Base-by-base conservation (phyloP, 2,797 vertebrate species). In the Enteromius thamalakanensis region DNA sequence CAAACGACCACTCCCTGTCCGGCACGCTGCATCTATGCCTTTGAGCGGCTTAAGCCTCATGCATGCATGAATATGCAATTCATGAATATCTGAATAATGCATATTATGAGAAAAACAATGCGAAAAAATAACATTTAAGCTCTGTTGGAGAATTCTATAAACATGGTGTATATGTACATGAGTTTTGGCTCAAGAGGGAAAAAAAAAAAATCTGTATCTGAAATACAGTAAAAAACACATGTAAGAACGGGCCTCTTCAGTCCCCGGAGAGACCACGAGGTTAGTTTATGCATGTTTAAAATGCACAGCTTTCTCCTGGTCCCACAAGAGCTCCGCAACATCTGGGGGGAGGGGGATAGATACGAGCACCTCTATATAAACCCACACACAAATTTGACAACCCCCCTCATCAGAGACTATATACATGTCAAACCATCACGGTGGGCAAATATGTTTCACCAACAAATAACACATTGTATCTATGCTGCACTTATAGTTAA, bases 211-310 rank as follows among this genome's bases (percentile, higher is more conserved):
- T 45, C 32, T 55, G 11, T 68, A 51, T 42, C 69, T 55, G 78
- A 76, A 78, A 78, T 62, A 51, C 23, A 42, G 49, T 15, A 49
- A 49, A 78, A 76, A 76, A 68, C 67, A 83, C 45, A 82, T 71
- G 53, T 78, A 60, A 69, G 62, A 75, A 76, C 34, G 26, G 71
- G 70, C 72, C 79, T 81, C 71, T 85, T 45, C 14, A 40, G 29
- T 76, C 72, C 64, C 65, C 21, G 51, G 72, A 37, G 83, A 80
- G 79, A 85, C 71, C 29, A 68, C 60, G 68, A 80, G 78, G 71
- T 80, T 80, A 76, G 83, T 76, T 80, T 85, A 85, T 80, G 79
- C 83, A 76, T 76, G 82, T 83, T 83, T 83, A 83, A 83, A 83
- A 80, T 81, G 78, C 79, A 80, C 77, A 70, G 60, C 60, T 76